Base-by-base conservation (phyloP, 1,140 invertebrate genomes). In the Schmidtea mediterranea region DNA sequence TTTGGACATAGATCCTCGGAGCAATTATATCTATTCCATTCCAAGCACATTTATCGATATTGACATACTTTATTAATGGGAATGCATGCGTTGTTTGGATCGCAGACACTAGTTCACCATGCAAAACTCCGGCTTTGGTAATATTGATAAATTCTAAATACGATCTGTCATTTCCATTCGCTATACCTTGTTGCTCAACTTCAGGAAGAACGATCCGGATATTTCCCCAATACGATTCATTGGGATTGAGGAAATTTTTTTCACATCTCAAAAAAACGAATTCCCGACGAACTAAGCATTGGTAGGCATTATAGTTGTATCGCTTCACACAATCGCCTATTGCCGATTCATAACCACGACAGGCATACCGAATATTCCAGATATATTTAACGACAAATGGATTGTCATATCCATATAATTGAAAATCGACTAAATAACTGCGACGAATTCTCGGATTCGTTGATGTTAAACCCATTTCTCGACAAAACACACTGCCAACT, bases 191-290 rank as follows among this genome's bases (percentile, higher is more conserved):
- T 39, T 60, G 76, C 61, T 95, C 87, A 60, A 90, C 87, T 56
- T 80, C 75, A 18, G 76, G 73, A 58, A 79, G 75, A 6, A 83
- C 75, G 64, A 97, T 89, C 40, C 87, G 65, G 50, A 97, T 77
- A 22, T 89, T 90, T 39, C 89, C 90, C 89, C 90, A 98, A 61
- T 92, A 87, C 41, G 82, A 73, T 38, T 75, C 64, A 10, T 68
- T 67, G 2, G 70, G 60, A 12, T 75, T 71, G 5, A 80, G 55
- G 62, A 78, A 80, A 52, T 77, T 71, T 43, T 75, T 70, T 1
- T 80, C 82, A 60, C 90, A 97, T 54, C 82, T 74, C 26, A 98
- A 75, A 57, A 92, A 97, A 0, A 94, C 80, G 61, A 83, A 97
- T 32, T 79, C 71, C 56, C 55, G 65, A 21, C 55, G 56, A 51